Base-by-base conservation (phyloP, 2,797 vertebrate species). In the Urosaurus nigricauda region DNA sequence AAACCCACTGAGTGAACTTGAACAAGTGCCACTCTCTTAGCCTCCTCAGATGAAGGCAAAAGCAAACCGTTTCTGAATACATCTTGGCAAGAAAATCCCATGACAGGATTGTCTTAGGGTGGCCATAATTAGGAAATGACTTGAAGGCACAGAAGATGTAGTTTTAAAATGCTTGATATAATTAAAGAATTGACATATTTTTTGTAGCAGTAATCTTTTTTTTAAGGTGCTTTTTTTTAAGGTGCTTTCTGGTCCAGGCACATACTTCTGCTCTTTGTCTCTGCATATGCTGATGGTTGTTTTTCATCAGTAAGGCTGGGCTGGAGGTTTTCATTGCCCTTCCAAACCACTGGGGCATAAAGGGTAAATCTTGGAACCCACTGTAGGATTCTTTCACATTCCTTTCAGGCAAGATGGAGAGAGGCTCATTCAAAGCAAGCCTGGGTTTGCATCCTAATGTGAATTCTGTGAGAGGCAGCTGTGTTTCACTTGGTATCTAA, bases 361-460 rank as follows among this genome's bases (percentile, higher is more conserved):
- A 74, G 53, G 40, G 37, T 35, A 80, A 73, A 53, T 53, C 16
- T 24, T 74, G 68, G 68, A 81, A 81, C 85, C 68, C 70, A 37
- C 63, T 75, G 16, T 5, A 70, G 43, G 84, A 75, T 75, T 89
- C 78, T 81, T 53, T 81, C 79, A 32, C 53, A 26, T n/a, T 53
- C 79, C 78, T 37, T 65, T 89, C 56, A 40, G 58, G 70, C 71
- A 71, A 80, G 79, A 68, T 37, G 79, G 43, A 86, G 70, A 9
- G 70, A 82, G 70, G n/a, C 78, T 86, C 56, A 12, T 43, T 86
- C 70, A 53, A 68, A 56, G 56, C 56, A 68, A 68, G 88, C 12
- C 88, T 68, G 70, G 70, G n/a, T 65, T 77, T 86, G 88, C 88
- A 86, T 89, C 60, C 84, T 65, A 86, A 89, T 89, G 70, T 75